Evolutionary conservation across 2,113 vertebrate genomes (phyloP).

Genomic region (Brienomyrus brachyistius): DNA sequence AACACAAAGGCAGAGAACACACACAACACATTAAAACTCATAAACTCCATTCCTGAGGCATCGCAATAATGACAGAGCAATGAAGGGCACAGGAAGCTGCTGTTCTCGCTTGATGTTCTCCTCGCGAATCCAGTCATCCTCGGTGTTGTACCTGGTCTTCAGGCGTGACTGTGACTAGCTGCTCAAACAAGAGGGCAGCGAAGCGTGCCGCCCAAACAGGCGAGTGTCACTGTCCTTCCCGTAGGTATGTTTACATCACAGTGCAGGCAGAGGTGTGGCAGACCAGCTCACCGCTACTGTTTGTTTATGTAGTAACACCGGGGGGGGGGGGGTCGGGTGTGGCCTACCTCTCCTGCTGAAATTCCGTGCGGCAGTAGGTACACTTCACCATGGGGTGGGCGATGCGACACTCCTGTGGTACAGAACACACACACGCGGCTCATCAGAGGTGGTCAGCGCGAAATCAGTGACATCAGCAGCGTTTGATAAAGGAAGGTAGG

Average conservation of each 20-base stretch:
- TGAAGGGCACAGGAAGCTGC: neutral
- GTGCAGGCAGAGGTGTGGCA: neutral
- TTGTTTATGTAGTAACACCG: neutral
- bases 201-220: neutral
- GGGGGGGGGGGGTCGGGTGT: neutral
- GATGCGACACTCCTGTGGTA: conserved; percentile 84
- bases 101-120: neutral
- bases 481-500: neutral
- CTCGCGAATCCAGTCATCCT: neutral
- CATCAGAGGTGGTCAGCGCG: neutral
- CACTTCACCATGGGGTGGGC: conserved; percentile 97
- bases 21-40: neutral
- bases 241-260: neutral
- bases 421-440: neutral
- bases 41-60: neutral
- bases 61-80: neutral
- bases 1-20: neutral
- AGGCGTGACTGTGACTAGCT: neutral
- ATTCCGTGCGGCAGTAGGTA: conserved; percentile 93
- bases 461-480: neutral
- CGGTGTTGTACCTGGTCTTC: neutral
- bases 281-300: neutral
- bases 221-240: neutral
- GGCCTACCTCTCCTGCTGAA: conserved; percentile 90
- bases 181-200: neutral